Base-by-base conservation (phyloP, 1,140 invertebrate genomes). In the Bombus consobrinus region DNA sequence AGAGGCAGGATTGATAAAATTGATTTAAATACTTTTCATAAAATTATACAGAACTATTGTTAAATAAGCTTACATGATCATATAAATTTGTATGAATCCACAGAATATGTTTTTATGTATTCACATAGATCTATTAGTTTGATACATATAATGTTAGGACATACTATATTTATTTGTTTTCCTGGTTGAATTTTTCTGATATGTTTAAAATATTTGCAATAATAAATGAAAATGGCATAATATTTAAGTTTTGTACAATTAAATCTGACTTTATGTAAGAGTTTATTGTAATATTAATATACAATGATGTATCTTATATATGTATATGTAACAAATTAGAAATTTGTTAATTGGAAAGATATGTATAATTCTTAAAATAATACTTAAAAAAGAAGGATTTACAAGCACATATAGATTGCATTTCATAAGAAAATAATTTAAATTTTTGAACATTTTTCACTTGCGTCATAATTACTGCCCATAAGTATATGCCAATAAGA, bases 241-340 rank as follows among this genome's bases (percentile, higher is more conserved):
- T 76, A 66, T 76, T 68, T n/a, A 64, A 57, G 18, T 77, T 83
- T 84, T 83, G 53, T 69, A 79, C 34, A 85, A 68, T 32, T 87
- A 72, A 78, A 74, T 28, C 59, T 28, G n/a, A 74, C 83, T 79
- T 62, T 62, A 73, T 59, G 32, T 62, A 75, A 85, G 47, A 53
- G 57, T 85, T 85, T 85, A 81, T 85, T 39, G 25, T 34, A 37
- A 53, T 66, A 68, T 86, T 77, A 77, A 82, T 47, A 74, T n/a
- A 76, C 25, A 59, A 34, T 37, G 37, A 59, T 66, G 59, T 57
- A 81, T 69, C 81, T 57, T 74, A 86, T 64, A 53, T 73, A 81
- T 72, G 73, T 73, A 85, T n/a, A 85, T 69, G 18, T 43, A 64
- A 83, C 39, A 34, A 47, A 62, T 83, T 83, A 81, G 18, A 39